Percentiles rank a stretch among this genome's conserved stretches.
These are phyloP conservation scores for Kryptopterus vitreolus DNA, from an alignment of 2,797 vertebrate species.

Conservation along the genomic window DNA sequence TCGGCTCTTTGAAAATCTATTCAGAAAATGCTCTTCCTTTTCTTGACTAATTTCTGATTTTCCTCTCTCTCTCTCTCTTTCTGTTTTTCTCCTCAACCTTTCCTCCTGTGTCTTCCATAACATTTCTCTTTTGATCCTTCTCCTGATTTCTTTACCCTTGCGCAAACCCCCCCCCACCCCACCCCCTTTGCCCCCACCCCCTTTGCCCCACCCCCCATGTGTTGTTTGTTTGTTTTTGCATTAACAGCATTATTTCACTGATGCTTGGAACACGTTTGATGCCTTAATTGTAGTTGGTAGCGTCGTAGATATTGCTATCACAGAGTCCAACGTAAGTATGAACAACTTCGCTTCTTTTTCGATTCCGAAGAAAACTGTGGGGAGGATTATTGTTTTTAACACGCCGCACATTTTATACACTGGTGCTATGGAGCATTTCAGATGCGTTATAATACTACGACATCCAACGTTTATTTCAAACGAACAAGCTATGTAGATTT, in stretches of 20 bases:
- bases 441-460: not conserved
- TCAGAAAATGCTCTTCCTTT: slow-evolving; percentile 6
- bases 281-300: slow-evolving; percentile 99
- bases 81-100: slow-evolving; percentile 45
- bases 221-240: slow-evolving; percentile 66
- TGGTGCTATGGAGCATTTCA: not conserved
- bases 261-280: slow-evolving; percentile 99
- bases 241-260: slow-evolving; percentile 99
- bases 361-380: slow-evolving; percentile 39
- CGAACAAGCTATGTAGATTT: not conserved
- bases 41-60: slow-evolving; percentile 51
- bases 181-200: slow-evolving; percentile 27
- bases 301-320: slow-evolving; percentile 99
- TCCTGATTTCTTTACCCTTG: slow-evolving; percentile 35
- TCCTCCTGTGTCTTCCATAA: slow-evolving; percentile 48
- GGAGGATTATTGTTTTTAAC: not conserved
- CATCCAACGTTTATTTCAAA: no score
- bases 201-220: slow-evolving; percentile 40
- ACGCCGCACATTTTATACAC: not conserved
- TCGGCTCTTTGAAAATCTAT: slow-evolving; percentile 17
- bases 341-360: slow-evolving; percentile 53
- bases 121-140: slow-evolving; percentile 4
- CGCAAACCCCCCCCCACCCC: slow-evolving; percentile 22
- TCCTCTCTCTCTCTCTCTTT: slow-evolving; percentile 28
- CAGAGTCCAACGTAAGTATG: slow-evolving; percentile 94